These are phyloP conservation scores for Nasonia longicornis DNA, from an alignment of 1,140 invertebrate genomes.

Conservation along the genomic window DNA sequence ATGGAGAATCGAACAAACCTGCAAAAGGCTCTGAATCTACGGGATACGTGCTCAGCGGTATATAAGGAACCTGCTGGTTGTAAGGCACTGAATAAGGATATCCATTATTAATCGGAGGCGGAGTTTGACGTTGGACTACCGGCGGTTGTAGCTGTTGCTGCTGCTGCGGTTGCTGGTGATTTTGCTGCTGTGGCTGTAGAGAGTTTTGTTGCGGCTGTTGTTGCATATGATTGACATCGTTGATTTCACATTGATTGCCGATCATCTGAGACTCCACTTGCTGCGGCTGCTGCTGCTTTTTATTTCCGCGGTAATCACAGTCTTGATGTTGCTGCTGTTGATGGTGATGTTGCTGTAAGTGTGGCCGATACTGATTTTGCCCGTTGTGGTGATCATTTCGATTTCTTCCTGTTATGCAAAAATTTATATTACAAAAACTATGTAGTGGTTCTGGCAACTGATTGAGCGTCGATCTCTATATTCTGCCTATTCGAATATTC, in stretches of 20 bases:
- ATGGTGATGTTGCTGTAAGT: constrained; percentile 17
- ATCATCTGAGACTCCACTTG: not conserved
- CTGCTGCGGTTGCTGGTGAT: constrained; percentile 22
- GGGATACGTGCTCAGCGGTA: constrained; percentile 28
- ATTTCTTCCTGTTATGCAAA: constrained; percentile 28
- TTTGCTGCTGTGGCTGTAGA: not conserved
- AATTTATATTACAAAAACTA: not conserved
- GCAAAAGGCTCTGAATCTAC: constrained; percentile 23
- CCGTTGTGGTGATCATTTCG: constrained; percentile 34
- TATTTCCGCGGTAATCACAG: constrained; percentile 22
- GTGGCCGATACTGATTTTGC: constrained; percentile 25
- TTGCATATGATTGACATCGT: constrained; percentile 26
- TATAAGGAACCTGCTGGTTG: constrained; percentile 42
- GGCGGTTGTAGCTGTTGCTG: constrained; percentile 30
- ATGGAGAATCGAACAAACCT: constrained; percentile 21
- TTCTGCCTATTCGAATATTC: not conserved
- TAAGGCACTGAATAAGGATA: constrained; percentile 39
- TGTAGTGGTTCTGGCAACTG: too few relatives aligned
- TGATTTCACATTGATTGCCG: constrained; percentile 21
- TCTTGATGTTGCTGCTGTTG: constrained; percentile 19
- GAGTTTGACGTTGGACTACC: constrained; percentile 25
- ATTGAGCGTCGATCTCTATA: too few relatives aligned
- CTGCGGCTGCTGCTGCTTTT: constrained; percentile 4
- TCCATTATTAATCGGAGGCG: constrained; percentile 17
- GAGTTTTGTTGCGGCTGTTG: constrained; percentile 19